Evolutionary conservation across 1,140 invertebrate genomes (phyloP), one percentile per base, ranked within the genome.

Genomic region (Globodera rostochiensis): DNA sequence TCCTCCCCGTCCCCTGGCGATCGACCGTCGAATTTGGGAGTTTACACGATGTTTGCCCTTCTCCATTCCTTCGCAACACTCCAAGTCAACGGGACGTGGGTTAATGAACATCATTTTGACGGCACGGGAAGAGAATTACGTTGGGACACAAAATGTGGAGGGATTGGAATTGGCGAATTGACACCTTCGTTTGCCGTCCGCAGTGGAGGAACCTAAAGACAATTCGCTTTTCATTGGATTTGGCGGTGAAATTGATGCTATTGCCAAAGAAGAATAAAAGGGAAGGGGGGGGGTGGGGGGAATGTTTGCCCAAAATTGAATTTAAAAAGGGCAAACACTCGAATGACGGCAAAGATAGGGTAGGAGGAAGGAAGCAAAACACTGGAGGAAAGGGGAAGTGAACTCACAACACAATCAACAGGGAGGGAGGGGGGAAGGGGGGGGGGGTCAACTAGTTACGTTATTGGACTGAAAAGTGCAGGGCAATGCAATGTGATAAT

Each of bases 21-120:
- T 71, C 11, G 25, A 45, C 69, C 69, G 69, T 47, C 69, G 25
- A 8, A 45, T 78, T 45, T 67, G 46, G 11, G n/a, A 25, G 36
- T 45, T 77, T 15, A 5, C 76, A 1, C 76, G n/a, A 36, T 78
- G 76, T n/a, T 78, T 78, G 6, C 57, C 76, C 70, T 78, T 78
- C 6, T 78, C 76, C 50, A 45, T 45, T 7, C 45, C 74, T 6
- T 76, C 76, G 25, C 49, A 78, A 15, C 76, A 78, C 47, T 78
- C 76, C 25, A 78, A 49, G 60, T 78, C 76, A 21, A 78, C 76
- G 49, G 66, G 76, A 25, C 76, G 57, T 5, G 76, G 64, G 47
- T 78, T 78, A 13, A 78, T 78, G 66, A 78, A 78, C 76, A 78
- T 78, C 76, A 78, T 78, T 78, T 78, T 78, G 53, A 36, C 7